phyloP scores from a whole-genome alignment of 2,113 vertebrate species.

The Nanorana parkeri region DNA sequence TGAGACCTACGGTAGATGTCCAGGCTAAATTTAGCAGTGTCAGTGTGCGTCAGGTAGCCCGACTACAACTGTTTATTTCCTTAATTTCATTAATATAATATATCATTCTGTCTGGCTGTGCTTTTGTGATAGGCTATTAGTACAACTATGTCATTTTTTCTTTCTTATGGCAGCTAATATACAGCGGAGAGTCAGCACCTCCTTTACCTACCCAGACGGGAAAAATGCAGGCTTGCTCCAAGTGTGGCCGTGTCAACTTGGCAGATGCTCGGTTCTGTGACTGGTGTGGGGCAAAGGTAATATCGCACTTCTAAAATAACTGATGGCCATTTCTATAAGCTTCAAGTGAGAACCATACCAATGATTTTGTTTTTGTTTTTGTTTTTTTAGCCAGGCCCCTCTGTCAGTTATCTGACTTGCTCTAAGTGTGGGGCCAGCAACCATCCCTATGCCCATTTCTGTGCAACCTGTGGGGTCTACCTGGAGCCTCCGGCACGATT shows the following conservation, averaged over 20 bases:
- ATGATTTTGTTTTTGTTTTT: not conserved
- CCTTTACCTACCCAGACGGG: slow-evolving; percentile 53
- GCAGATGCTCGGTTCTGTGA: slow-evolving; percentile 79
- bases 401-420: slow-evolving; percentile 72
- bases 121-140: no score
- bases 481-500: slow-evolving; percentile 68
- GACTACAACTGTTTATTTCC: no score
- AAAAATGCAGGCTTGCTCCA: slow-evolving; percentile 75
- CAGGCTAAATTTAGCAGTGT: no score
- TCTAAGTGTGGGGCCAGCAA: slow-evolving; percentile 79
- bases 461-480: slow-evolving; percentile 79
- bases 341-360: not conserved
- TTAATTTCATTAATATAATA: no score
- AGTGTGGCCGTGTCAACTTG: slow-evolving; percentile 73
- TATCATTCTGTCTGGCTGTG: no score
- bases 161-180: slow-evolving; percentile 60
- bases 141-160: not conserved
- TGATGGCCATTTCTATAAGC: not conserved
- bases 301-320: not conserved
- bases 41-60: no score
- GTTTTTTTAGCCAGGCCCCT: slow-evolving; percentile 68
- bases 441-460: slow-evolving; percentile 77
- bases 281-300: slow-evolving; percentile 84
- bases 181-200: slow-evolving; percentile 58
- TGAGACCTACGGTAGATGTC: no score